Percentiles rank a stretch among this genome's conserved stretches.
Evolutionary conservation across 1,140 invertebrate genomes (phyloP).

Genomic region (Coptotermes formosanus): DNA sequence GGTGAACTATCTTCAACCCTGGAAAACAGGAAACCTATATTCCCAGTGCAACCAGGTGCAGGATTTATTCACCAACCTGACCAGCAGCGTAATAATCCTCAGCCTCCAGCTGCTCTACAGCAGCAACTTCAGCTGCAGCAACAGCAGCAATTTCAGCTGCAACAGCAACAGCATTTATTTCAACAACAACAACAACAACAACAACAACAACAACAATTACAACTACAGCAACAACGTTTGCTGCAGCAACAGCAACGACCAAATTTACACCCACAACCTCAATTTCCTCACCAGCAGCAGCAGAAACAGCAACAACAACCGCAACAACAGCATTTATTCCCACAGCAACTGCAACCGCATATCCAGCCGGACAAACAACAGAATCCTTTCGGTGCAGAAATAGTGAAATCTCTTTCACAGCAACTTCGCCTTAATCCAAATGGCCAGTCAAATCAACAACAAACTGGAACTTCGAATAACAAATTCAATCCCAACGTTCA

Average conservation of each 20-base stretch:
- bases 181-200: conserved; percentile 42
- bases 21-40: neutral
- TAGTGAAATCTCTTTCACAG: conserved; percentile 35
- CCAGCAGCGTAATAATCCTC: conserved; percentile 28
- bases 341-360: conserved; percentile 48
- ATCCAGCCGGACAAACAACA: conserved; percentile 40
- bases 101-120: conserved; percentile 18
- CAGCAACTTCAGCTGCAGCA: conserved; percentile 23
- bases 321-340: conserved; percentile 28
- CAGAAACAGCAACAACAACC: conserved; percentile 50
- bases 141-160: conserved; percentile 20
- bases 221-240: conserved; percentile 42
- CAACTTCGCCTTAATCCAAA: conserved; percentile 31
- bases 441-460: conserved; percentile 34
- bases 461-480: neutral
- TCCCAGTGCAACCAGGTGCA: neutral
- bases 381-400: conserved; percentile 36
- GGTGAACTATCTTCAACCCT: neutral
- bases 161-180: conserved; percentile 31
- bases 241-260: conserved; percentile 39
- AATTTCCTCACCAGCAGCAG: conserved; percentile 40
- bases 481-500: neutral
- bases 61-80: neutral
- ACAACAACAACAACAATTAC: conserved; percentile 49
- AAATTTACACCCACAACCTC: conserved; percentile 34